Percentiles rank a stretch among this genome's conserved stretches.
phyloP scores from a whole-genome alignment of 2,113 vertebrate genomes.

The Vombatus ursinus region DNA sequence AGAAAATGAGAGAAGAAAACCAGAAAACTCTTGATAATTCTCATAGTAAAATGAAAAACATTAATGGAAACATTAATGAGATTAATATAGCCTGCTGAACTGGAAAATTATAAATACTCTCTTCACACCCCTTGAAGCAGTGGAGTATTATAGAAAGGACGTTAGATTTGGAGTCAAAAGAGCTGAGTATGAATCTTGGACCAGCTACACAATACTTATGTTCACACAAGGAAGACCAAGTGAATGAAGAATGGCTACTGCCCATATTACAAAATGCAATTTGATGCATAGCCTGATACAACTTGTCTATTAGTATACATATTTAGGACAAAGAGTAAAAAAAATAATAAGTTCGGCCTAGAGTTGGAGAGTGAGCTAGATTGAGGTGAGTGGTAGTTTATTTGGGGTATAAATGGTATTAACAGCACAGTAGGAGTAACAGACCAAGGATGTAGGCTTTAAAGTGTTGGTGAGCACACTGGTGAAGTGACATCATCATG shows the following conservation, averaged over 20 bases:
- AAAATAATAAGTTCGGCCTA: too few relatives aligned
- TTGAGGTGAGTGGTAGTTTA: background rate
- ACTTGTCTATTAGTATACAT: too few relatives aligned
- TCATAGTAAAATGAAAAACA: slow-evolving; percentile 1
- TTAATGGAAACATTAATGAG: background rate
- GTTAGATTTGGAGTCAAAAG: background rate
- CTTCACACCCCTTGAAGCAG: background rate
- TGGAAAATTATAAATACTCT: background rate
- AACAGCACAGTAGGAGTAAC: background rate
- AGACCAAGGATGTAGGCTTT: background rate
- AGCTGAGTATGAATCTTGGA: background rate
- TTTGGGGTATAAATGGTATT: background rate
- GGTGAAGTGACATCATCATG: background rate
- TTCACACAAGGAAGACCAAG: too few relatives aligned
- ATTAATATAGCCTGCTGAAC: background rate
- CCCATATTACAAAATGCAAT: too few relatives aligned
- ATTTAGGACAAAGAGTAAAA: too few relatives aligned
- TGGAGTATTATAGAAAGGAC: background rate
- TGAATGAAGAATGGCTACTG: too few relatives aligned
- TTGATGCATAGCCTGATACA: too few relatives aligned
- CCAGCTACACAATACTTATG: background rate
- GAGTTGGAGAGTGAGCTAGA: too few relatives aligned
- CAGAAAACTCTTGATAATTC: background rate
- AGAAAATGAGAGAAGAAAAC: background rate
- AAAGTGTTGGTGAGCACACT: background rate